These are phyloP conservation scores for Drosophila bipectinata DNA, from an alignment of 1,140 invertebrate genomes.

Conservation along the genomic window DNA sequence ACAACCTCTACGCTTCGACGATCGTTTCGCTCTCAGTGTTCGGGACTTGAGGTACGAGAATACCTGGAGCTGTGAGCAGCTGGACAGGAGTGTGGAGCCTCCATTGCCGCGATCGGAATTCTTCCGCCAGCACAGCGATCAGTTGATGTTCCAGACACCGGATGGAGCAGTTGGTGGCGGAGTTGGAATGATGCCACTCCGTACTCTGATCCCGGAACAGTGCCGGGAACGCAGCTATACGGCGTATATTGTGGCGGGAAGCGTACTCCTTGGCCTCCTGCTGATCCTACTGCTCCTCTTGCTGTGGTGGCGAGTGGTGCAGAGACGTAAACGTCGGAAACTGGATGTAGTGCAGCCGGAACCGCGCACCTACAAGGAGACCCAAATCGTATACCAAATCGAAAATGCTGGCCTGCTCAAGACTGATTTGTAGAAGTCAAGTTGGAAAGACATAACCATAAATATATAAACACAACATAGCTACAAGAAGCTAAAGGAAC, in stretches of 20 bases:
- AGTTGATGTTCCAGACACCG: constrained; percentile 48
- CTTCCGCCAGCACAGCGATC: constrained; percentile 67
- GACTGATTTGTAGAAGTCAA: constrained; percentile 87
- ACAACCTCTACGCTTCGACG: constrained; percentile 59
- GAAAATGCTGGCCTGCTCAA: constrained; percentile 92
- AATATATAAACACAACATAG: constrained; percentile 24
- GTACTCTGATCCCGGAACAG: constrained; percentile 50
- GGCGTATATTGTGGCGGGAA: constrained; percentile 68
- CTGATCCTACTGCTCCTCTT: constrained; percentile 78
- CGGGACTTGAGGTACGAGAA: constrained; percentile 65
- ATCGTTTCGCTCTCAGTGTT: constrained; percentile 64
- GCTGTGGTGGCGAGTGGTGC: constrained; percentile 66
- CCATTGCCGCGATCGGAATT: constrained; percentile 60
- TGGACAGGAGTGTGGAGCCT: constrained; percentile 63
- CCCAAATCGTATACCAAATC: constrained; percentile 92
- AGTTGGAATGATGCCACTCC: constrained; percentile 37
- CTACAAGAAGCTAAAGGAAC: constrained; percentile 65
- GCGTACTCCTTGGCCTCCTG: constrained; percentile 79
- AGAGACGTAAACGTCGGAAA: constrained; percentile 84
- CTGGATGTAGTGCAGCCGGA: constrained; percentile 90
- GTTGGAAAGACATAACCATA: constrained; percentile 26
- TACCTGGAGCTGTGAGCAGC: constrained; percentile 59
- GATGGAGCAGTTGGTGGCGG: neutral
- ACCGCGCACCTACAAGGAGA: constrained; percentile 91
- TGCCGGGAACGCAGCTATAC: constrained; percentile 62